Base-by-base conservation (phyloP, 2,113 vertebrate species). In the Sialia sialis region DNA sequence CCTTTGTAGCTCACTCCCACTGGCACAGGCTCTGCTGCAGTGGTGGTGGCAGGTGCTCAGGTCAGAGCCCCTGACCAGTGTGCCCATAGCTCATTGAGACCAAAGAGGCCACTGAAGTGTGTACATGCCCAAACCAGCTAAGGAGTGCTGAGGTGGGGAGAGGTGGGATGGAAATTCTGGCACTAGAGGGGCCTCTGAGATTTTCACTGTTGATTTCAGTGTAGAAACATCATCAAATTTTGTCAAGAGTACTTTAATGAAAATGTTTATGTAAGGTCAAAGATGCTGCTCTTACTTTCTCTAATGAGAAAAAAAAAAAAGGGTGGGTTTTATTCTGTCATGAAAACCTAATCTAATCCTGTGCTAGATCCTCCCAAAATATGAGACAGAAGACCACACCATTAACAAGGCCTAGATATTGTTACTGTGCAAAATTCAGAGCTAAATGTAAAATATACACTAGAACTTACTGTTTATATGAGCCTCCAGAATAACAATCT, bases 21-120 rank as follows among this genome's bases (percentile, higher is more conserved):
- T 51, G 46, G 43, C 76, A 78, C 0, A 2, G 81, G 11, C 29
- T 60, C 32, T 49, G 39, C 32, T 62, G 7, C 43, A 32, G 30
- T 2, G 29, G 25, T 30, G 39, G 46, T 4, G 36, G 25, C 1
- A 2, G 55, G 10, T 26, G 22, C 29, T 41, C 30, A 34, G 1
- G 1, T 59, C 32, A 21, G 2, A 2, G 44, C 25, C 59, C 58
- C 22, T 49, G 76, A 44, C 6, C 48, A 60, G 17, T 1, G 1
- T 12, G 32, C 7, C 72, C 2, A 0, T 25, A n/a, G 34, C 44
- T 36, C 87, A 22, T 22, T 81, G 41, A 36, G 26, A 43, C 2
- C 6, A 41, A 70, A 63, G 18, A 7, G 60, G 11, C 13, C 3
- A 4, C 30, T 0, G 0, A 4, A 51, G 25, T 2, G 3, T 16